Evolutionary conservation across 2,113 vertebrate genomes (phyloP).

Genomic region (Telmatochromis sp.): DNA sequence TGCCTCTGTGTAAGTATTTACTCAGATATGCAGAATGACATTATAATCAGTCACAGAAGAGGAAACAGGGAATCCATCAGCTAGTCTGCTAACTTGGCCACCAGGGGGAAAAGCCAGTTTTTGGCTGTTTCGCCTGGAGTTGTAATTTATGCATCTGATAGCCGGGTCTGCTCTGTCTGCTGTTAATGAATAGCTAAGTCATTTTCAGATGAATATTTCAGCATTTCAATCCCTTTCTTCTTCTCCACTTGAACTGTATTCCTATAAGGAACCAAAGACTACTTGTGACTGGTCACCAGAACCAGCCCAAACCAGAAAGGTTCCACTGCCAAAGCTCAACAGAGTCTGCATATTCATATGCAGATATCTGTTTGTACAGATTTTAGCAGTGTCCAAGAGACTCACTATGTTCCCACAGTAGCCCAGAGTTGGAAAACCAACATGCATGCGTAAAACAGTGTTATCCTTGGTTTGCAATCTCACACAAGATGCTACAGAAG

Average conservation of each 20-base stretch:
- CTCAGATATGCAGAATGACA: neutral
- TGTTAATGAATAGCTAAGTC: neutral
- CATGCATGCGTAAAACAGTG: neutral
- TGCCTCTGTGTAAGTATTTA: neutral
- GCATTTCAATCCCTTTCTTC: neutral
- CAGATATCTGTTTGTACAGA: neutral
- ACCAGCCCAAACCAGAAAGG: neutral
- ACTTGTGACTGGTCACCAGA: neutral
- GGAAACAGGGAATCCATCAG: neutral
- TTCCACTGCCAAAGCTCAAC: neutral
- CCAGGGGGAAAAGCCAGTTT: neutral
- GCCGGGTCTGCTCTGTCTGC: neutral
- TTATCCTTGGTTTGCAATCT: neutral
- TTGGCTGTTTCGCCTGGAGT: accelerated
- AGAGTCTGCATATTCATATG: neutral
- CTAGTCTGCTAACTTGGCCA: neutral
- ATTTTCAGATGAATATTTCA: neutral
- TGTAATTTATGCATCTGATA: neutral
- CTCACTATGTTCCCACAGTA: neutral
- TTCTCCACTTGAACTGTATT: accelerated
- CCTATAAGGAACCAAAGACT: neutral
- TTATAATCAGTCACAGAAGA: neutral
- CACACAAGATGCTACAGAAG: neutral
- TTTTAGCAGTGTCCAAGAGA: neutral
- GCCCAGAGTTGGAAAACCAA: neutral